phyloP scores from a whole-genome alignment of 2,113 vertebrate genomes.

The Microcebus lehilahytsara region DNA sequence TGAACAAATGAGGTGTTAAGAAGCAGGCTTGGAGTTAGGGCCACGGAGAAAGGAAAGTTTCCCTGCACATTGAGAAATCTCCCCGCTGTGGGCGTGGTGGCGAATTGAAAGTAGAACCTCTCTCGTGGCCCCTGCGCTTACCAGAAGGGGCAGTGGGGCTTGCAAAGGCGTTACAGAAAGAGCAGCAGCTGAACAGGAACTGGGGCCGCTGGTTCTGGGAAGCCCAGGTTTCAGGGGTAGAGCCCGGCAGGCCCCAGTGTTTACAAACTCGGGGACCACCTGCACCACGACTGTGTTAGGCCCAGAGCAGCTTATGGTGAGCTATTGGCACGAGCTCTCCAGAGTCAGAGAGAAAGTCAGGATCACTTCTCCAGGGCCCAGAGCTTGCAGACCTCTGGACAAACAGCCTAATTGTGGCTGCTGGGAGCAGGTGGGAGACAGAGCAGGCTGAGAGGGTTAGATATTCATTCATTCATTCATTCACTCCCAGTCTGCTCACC shows the following conservation, averaged over 20 bases:
- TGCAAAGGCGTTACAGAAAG: constrained; percentile 67
- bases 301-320: neutral
- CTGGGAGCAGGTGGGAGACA: neutral
- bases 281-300: neutral
- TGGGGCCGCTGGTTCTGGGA: constrained; percentile 49
- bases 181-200: constrained; percentile 60
- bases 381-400: neutral
- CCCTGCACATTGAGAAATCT: constrained; percentile 22
- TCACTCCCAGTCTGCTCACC: neutral
- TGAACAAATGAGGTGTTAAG: neutral
- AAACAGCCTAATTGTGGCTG: neutral
- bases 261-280: constrained; percentile 15
- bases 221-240: constrained; percentile 1
- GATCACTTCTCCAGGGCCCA: neutral
- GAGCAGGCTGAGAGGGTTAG: no score
- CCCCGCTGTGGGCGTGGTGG: constrained; percentile 4
- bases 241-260: neutral
- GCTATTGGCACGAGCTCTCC: neutral
- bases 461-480: neutral
- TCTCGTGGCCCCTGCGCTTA: constrained; percentile 29
- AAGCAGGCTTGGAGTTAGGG: neutral
- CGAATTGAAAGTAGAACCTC: constrained; percentile 65
- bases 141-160: constrained; percentile 70
- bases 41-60: constrained; percentile 41
- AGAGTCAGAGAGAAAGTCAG: neutral